Base-by-base conservation (phyloP, 2,113 vertebrate genomes). In the Leptocoma aspasia region DNA sequence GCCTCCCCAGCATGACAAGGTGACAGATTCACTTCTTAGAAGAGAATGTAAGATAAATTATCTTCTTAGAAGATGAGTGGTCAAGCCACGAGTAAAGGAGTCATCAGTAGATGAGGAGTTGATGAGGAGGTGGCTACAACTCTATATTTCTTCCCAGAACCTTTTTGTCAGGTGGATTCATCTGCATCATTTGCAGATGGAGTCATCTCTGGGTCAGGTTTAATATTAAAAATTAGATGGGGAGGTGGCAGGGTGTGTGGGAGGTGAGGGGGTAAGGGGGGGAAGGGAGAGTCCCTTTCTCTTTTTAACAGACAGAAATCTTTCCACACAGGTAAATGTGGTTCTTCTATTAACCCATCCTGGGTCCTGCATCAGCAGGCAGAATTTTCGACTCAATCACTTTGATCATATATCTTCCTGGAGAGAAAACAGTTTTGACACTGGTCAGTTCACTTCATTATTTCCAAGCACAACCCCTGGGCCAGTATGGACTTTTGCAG, bases 181-280 rank as follows among this genome's bases (percentile, higher is more conserved):
- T n/a, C n/a, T n/a, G n/a, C n/a, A n/a, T n/a, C n/a, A n/a, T n/a
- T n/a, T 35, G 11, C 15, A 45, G 53, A 82, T 24, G 11, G 35
- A 95, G 20, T 44, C 5, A 52, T 52, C 1, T 0, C 39, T 52
- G 7, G 11, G n/a, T 56, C n/a, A 82, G 22, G 9, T 84, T 53
- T 63, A 53, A 78, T 47, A 68, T 10, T 15, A 86, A 65, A 94
- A 81, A 71, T 35, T 17, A 57, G n/a, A 23, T 28, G 12, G 3
- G 2, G 4, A 4, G 5, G 4, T 7, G 6, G 9, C 14, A 3
- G 13, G 6, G 27, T 15, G 4, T 28, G 3, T n/a, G 13, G 4
- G 15, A 7, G 7, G 22, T 49, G 30, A 24, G 10, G 18, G 10
- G 11, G 9, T 17, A n/a, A n/a, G n/a, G n/a, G 39, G 39, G 39